Evolutionary conservation across 2,888 invertebrate genomes (phyloP).

Genomic region (Rhimphoctona megacephalus): DNA sequence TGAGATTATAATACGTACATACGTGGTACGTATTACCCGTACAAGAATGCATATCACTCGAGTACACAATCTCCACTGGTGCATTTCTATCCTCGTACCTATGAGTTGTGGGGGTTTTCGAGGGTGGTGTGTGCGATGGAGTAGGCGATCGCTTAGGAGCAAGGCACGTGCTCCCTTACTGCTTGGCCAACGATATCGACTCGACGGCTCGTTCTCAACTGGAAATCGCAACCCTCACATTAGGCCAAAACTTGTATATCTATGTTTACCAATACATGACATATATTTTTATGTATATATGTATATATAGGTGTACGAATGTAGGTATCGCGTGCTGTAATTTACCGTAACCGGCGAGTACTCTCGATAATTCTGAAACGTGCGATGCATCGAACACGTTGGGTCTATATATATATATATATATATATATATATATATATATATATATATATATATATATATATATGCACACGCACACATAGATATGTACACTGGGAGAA

Average conservation of each 20-base stretch:
- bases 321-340: slow-evolving; percentile 75
- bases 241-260: slow-evolving; percentile 53
- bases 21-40: no score
- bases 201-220: slow-evolving; percentile 48
- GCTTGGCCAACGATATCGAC: slow-evolving; percentile 66
- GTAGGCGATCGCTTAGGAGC: slow-evolving; percentile 54
- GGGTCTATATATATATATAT: slow-evolving; percentile 45
- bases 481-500: slow-evolving; percentile 39
- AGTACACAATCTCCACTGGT: slow-evolving; percentile 7
- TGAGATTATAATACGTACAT: not conserved
- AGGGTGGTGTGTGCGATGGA: slow-evolving; percentile 20
- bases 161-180: slow-evolving; percentile 62
- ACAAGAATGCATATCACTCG: no score
- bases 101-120: not conserved
- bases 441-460: slow-evolving; percentile 20
- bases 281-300: slow-evolving; percentile 13
- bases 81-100: slow-evolving; percentile 64
- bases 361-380: slow-evolving; percentile 81
- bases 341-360: slow-evolving; percentile 80
- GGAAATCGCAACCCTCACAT: slow-evolving; percentile 62
- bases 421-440: slow-evolving; percentile 24
- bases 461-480: no score
- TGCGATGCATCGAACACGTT: slow-evolving; percentile 80
- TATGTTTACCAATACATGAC: slow-evolving; percentile 4
- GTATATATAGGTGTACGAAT: slow-evolving; percentile 50